Evolutionary conservation across 2,113 vertebrate species (phyloP).

Genomic region (Microtus ochrogaster): DNA sequence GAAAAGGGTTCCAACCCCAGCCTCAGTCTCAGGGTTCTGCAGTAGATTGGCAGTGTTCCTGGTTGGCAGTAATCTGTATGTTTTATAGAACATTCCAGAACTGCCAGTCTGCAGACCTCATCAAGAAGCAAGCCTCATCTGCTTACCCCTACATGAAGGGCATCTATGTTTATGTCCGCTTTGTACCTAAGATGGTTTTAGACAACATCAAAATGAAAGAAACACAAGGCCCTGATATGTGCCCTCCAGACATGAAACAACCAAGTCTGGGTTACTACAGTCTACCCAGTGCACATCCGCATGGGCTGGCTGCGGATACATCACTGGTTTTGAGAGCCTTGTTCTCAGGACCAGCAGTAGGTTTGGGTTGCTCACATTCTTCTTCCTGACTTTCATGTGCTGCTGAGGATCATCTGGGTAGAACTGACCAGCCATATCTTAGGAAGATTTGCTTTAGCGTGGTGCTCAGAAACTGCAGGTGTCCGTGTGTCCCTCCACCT

Average conservation of each 20-base stretch:
- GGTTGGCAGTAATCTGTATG: background rate
- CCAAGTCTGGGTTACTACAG: background rate
- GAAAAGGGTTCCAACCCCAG: background rate
- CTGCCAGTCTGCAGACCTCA: background rate
- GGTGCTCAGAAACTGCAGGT: conserved; percentile 10
- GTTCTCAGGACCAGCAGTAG: background rate
- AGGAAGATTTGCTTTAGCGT: background rate
- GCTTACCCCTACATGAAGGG: background rate
- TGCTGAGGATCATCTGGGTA: background rate
- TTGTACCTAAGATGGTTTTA: background rate
- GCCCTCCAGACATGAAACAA: background rate
- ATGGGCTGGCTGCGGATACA: background rate
- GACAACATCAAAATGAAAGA: conserved; percentile 15
- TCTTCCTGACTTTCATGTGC: background rate
- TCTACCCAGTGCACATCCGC: background rate
- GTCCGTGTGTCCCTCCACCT: background rate
- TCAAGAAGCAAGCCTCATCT: background rate
- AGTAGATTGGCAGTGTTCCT: background rate
- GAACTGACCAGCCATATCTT: background rate
- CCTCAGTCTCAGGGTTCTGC: background rate
- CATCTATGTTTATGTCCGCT: background rate
- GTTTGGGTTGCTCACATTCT: background rate
- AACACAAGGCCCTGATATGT: background rate
- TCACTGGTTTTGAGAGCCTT: background rate
- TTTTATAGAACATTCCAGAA: background rate